phyloP scores from a whole-genome alignment of 2,888 invertebrate species.

The Aelia acuminata region DNA sequence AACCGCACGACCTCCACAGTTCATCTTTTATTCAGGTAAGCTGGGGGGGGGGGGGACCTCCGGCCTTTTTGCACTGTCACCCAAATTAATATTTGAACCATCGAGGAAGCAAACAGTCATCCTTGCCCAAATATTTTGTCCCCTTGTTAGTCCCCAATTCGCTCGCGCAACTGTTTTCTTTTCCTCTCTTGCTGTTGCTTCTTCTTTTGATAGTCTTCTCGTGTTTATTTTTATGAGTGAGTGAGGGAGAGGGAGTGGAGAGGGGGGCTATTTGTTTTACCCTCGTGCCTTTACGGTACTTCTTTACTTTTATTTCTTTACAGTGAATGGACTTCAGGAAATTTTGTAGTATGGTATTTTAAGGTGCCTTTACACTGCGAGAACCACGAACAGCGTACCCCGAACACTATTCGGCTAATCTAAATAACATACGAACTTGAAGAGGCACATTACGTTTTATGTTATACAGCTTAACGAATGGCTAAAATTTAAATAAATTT shows the following conservation, averaged over 20 bases:
- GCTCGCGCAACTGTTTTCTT: slow-evolving; percentile 17
- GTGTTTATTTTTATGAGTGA: neutral
- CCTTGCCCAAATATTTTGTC: slow-evolving; percentile 2
- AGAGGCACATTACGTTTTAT: too few species aligned
- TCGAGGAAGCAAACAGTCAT: neutral
- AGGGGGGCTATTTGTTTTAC: neutral
- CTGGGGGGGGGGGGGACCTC: too few species aligned
- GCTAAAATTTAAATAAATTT: too few species aligned
- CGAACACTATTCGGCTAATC: too few species aligned
- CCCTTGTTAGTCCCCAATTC: slow-evolving; percentile 41
- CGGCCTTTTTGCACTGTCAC: slow-evolving; percentile 19
- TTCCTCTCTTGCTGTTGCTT: neutral
- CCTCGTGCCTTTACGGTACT: neutral
- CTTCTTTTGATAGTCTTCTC: neutral
- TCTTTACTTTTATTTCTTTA: neutral
- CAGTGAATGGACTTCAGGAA: neutral
- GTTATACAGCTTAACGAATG: too few species aligned
- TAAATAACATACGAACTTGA: too few species aligned
- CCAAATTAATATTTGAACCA: slow-evolving; percentile 47
- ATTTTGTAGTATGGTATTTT: too few species aligned
- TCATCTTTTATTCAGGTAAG: slow-evolving; percentile 1
- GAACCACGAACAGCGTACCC: too few species aligned
- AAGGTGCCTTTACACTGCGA: too few species aligned
- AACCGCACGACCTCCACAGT: neutral
- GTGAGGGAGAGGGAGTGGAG: neutral